phyloP scores from a whole-genome alignment of 2,888 invertebrate species.

The Dasysyrphus tricinctus region DNA sequence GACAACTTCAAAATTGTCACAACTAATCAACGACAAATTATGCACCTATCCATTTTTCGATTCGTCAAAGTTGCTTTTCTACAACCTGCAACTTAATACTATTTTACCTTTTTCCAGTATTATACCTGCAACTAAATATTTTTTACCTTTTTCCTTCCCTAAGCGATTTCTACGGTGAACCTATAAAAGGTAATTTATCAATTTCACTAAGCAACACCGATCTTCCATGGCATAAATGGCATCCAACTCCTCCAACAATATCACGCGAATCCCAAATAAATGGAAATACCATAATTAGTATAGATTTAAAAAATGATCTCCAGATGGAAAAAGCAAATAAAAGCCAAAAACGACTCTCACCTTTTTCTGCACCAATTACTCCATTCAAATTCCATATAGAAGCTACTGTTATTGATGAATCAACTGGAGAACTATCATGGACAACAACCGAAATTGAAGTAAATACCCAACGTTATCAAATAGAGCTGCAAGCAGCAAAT shows the following conservation, averaged over 20 bases:
- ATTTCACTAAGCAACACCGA: constrained; percentile 88
- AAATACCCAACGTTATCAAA: constrained; percentile 89
- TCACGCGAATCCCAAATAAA: constrained; percentile 80
- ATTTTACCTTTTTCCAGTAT: no score
- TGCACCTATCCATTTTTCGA: no score
- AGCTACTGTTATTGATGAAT: constrained; percentile 93
- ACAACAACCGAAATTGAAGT: constrained; percentile 84
- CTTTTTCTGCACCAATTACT: background rate
- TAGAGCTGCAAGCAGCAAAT: constrained; percentile 91
- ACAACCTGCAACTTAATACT: no score
- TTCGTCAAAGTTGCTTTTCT: no score
- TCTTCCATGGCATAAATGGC: constrained; percentile 81
- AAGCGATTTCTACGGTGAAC: constrained; percentile 89
- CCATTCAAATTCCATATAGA: constrained; percentile 85
- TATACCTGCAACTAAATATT: no score
- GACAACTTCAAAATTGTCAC: no score
- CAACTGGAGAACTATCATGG: constrained; percentile 86
- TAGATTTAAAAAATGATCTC: constrained; percentile 89
- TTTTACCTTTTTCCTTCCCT: no score
- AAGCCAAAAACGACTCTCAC: background rate
- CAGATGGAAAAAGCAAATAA: constrained; percentile 80
- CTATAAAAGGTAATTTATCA: constrained; percentile 93
- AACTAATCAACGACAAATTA: no score
- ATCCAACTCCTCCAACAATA: constrained; percentile 78
- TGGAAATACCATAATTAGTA: constrained; percentile 86